phyloP scores from a whole-genome alignment of 1,140 invertebrate genomes.

The Megalonaias nervosa region DNA sequence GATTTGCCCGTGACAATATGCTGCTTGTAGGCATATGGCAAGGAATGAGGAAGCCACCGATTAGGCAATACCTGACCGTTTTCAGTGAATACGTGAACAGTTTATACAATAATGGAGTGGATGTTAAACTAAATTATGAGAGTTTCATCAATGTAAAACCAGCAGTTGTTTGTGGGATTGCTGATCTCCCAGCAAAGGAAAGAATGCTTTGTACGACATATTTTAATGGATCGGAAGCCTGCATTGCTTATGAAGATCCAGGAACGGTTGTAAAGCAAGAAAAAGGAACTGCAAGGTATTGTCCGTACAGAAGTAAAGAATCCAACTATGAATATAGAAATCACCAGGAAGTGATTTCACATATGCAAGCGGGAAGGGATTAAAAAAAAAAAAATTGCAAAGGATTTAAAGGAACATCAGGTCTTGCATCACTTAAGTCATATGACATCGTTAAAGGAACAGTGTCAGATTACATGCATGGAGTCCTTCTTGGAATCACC shows the following conservation, averaged over 20 bases:
- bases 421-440: constrained; percentile 1
- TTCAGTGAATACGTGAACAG: constrained; percentile 13
- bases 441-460: constrained; percentile 29
- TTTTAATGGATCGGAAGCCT: constrained; percentile 28
- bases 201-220: constrained; percentile 23
- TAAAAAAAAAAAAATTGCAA: constrained; percentile 19
- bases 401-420: constrained; percentile 25
- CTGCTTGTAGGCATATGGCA: constrained; percentile 19
- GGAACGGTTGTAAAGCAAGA: constrained; percentile 15
- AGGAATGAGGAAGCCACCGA: constrained; percentile 19
- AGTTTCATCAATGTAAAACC: constrained; percentile 13
- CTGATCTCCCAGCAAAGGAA: constrained; percentile 29
- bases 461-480: constrained; percentile 40
- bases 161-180: neutral
- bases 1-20: constrained; percentile 22
- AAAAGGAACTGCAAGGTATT: constrained; percentile 20
- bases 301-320: constrained; percentile 14
- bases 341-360: neutral
- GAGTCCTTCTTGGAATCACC: constrained; percentile 30
- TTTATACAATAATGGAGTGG: constrained; percentile 6
- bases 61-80: constrained; percentile 11
- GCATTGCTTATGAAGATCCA: constrained; percentile 5
- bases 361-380: constrained; percentile 7
- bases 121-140: neutral
- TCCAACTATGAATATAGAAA: neutral